phyloP scores from a whole-genome alignment of 2,797 vertebrate genomes.

The Phoebastria nigripes region DNA sequence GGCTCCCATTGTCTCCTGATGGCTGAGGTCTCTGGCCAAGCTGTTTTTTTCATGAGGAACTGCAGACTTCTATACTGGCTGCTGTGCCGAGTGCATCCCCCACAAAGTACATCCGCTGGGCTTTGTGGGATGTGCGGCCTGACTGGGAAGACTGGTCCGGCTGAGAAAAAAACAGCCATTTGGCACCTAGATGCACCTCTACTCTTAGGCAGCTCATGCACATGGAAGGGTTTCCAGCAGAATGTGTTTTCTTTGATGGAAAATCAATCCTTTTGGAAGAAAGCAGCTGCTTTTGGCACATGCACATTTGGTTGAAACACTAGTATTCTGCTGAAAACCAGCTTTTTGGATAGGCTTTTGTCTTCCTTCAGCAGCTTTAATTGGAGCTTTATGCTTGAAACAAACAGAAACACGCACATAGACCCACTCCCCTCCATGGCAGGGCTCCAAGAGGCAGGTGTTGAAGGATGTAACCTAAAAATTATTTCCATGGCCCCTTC shows the following conservation, averaged over 20 bases:
- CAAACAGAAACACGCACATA: not conserved
- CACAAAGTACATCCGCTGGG: accelerated
- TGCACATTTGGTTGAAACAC: accelerated
- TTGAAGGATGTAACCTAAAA: not conserved
- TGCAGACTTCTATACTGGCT: not conserved
- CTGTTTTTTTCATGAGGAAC: not conserved
- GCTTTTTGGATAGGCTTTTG: not conserved
- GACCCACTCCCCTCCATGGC: not conserved
- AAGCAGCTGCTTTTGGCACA: not conserved
- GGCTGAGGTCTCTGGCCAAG: not conserved
- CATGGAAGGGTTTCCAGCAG: not conserved
- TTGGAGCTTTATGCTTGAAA: not conserved
- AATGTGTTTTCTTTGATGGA: not conserved
- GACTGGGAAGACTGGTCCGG: not conserved
- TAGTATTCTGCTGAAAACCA: not conserved
- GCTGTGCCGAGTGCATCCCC: accelerated
- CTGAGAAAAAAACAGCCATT: not conserved
- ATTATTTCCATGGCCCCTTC: not conserved
- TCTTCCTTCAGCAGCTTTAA: not conserved
- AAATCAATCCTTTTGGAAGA: not conserved
- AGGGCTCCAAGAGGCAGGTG: not conserved
- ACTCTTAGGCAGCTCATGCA: not conserved
- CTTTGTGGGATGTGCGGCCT: not conserved
- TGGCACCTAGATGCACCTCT: not conserved
- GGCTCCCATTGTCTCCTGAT: not conserved